These are phyloP conservation scores for Mionectes olivaceus DNA, from an alignment of 2,797 vertebrate species.

Conservation along the genomic window DNA sequence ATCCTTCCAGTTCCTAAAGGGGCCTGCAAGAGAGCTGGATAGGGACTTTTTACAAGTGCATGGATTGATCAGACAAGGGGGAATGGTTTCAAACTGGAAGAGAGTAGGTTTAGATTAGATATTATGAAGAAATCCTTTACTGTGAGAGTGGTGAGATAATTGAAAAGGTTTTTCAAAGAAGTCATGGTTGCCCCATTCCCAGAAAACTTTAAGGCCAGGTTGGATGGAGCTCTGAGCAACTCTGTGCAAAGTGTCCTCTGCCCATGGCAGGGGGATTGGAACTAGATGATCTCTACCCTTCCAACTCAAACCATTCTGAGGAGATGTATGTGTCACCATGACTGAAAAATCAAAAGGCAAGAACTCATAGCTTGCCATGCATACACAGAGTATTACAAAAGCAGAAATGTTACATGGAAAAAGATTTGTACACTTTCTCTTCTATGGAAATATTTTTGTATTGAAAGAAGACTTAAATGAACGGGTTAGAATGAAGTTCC, in stretches of 20 bases:
- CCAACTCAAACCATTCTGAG: not conserved
- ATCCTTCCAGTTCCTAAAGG: not conserved
- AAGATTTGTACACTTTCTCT: not conserved
- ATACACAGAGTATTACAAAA: not conserved
- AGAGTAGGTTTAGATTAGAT: not conserved
- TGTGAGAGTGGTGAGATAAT: not conserved
- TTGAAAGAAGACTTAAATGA: not conserved
- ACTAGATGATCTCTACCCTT: fast-evolving
- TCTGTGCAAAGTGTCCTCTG: not conserved
- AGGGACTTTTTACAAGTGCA: not conserved
- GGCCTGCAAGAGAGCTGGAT: not conserved
- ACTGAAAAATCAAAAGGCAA: not conserved
- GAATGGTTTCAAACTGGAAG: not conserved
- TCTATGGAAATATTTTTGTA: not conserved
- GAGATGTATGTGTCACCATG: not conserved
- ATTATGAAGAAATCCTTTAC: not conserved
- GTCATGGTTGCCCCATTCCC: not conserved
- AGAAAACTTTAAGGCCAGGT: not conserved
- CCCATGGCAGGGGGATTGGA: fast-evolving
- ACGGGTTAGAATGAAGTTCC: not conserved
- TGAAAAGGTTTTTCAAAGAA: not conserved
- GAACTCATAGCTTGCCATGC: not conserved
- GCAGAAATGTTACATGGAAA: not conserved
- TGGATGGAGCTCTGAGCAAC: not conserved
- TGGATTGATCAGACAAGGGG: not conserved